These are phyloP conservation scores for Colius striatus DNA, from an alignment of 2,113 vertebrate species.

Conservation along the genomic window DNA sequence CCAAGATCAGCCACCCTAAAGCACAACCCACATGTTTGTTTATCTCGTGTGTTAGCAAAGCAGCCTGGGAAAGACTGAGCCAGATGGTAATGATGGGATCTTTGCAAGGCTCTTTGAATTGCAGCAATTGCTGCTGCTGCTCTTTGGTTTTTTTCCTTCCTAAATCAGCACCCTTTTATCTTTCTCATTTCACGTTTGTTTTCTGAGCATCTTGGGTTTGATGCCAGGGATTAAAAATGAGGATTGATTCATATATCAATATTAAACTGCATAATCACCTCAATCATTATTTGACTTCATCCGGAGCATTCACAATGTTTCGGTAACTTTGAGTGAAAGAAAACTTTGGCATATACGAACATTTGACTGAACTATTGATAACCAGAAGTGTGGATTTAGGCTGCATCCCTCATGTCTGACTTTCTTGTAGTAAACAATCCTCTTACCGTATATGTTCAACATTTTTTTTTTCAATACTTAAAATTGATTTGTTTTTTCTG, in stretches of 20 bases:
- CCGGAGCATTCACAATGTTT: background rate
- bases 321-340: background rate
- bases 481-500: background rate
- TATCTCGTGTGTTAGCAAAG: slow-evolving; percentile 14
- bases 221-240: slow-evolving; percentile 63
- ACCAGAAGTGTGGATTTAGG: background rate
- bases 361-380: background rate
- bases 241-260: slow-evolving; percentile 23
- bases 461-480: background rate
- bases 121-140: background rate
- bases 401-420: background rate
- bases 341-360: background rate
- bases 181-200: slow-evolving; percentile 68
- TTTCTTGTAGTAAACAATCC: slow-evolving; percentile 8
- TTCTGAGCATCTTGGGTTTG: slow-evolving; percentile 46
- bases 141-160: background rate
- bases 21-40: slow-evolving; percentile 24
- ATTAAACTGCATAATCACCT: slow-evolving; percentile 37
- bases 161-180: slow-evolving; percentile 73
- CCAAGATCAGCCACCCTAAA: slow-evolving; percentile 53
- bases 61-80: slow-evolving; percentile 1
- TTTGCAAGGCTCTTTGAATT: slow-evolving; percentile 28
- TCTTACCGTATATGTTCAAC: background rate
- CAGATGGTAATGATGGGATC: slow-evolving; percentile 61
- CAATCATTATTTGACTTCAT: slow-evolving; percentile 31